phyloP scores from a whole-genome alignment of 30 jellyfish, hydroid and myxozoan species.

The Hydractinia echinata region DNA sequence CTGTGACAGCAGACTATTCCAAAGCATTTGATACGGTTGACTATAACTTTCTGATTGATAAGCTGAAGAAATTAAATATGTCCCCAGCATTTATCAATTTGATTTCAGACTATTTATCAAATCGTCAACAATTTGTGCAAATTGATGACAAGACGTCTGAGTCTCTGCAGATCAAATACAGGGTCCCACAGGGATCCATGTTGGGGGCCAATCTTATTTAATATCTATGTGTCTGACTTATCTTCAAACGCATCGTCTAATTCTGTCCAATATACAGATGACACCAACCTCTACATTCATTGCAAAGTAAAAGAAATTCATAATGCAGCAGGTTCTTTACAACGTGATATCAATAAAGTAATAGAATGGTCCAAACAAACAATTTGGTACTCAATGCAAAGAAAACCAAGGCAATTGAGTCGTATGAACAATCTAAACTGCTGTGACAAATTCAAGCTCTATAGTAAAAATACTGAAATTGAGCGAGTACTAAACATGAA shows the following conservation, averaged over 20 bases:
- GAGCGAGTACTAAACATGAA: no score
- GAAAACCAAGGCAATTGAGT: no score
- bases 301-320: neutral
- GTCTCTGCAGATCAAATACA: no score
- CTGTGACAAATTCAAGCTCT: no score
- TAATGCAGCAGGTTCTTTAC: neutral
- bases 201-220: conserved; percentile 6
- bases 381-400: neutral
- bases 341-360: neutral
- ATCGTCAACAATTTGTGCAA: neutral
- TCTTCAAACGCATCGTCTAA: neutral
- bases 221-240: neutral
- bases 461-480: no score
- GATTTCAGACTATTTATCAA: neutral
- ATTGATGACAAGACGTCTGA: neutral
- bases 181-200: neutral
- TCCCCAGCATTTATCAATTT: neutral
- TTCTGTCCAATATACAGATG: conserved; percentile 3
- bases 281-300: neutral
- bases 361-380: neutral
- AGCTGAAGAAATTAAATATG: neutral
- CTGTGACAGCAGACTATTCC: conserved; percentile 65
- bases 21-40: conserved; percentile 66
- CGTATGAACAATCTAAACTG: no score
- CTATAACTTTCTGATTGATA: neutral